phyloP scores from a whole-genome alignment of 1,140 invertebrate genomes.

The Magallana angulata region DNA sequence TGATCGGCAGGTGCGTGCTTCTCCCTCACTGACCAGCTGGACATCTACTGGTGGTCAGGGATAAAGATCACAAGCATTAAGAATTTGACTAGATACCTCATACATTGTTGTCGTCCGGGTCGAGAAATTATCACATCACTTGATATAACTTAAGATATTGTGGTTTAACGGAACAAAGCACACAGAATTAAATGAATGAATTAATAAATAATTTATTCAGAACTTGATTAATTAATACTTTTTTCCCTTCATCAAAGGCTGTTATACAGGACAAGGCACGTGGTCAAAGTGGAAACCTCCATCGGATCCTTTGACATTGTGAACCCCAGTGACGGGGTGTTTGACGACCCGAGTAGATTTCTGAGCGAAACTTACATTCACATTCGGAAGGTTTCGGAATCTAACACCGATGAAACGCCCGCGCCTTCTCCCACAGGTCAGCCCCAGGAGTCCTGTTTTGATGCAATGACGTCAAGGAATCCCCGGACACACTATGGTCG shows the following conservation, averaged over 20 bases:
- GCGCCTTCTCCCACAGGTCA: background rate
- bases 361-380: background rate
- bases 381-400: constrained; percentile 28
- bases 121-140: too few relatives aligned
- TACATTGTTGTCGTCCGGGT: too few relatives aligned
- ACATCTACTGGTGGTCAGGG: too few relatives aligned
- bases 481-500: background rate
- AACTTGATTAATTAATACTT: too few relatives aligned
- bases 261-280: constrained; percentile 13
- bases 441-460: background rate
- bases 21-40: too few relatives aligned
- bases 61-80: too few relatives aligned
- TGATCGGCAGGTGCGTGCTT: constrained; percentile 18
- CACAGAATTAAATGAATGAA: too few relatives aligned
- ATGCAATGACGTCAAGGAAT: background rate
- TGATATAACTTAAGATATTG: too few relatives aligned
- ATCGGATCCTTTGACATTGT: constrained; percentile 6
- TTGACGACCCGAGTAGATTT: background rate
- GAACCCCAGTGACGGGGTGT: background rate
- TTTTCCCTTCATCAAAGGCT: background rate
- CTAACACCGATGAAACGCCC: background rate
- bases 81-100: too few relatives aligned
- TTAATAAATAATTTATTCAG: too few relatives aligned
- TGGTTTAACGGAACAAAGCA: too few relatives aligned
- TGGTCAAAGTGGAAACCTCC: background rate